Evolutionary conservation across 2,888 invertebrate genomes (phyloP).

Genomic region (Pristionchus fissidentatus): DNA sequence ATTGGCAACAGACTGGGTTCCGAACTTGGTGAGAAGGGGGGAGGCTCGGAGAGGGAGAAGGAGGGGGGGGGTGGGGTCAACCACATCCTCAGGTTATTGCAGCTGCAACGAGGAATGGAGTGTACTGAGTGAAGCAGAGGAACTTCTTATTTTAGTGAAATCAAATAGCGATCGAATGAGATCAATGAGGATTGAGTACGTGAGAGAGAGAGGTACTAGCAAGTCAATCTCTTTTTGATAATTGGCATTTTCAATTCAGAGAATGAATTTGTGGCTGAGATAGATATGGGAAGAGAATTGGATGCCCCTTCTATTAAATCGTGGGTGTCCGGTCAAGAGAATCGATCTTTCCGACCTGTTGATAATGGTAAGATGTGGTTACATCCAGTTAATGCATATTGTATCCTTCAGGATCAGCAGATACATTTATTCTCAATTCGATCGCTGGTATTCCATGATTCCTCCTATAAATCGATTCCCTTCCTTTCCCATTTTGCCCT

Average conservation of each 20-base stretch:
- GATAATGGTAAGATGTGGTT: slow-evolving; percentile 53
- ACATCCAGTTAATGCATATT: not conserved
- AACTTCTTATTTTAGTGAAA: not conserved
- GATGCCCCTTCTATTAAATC: slow-evolving; percentile 58
- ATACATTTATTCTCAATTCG: slow-evolving; percentile 25
- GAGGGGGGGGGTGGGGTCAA: too few species aligned
- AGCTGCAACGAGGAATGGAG: slow-evolving; percentile 3
- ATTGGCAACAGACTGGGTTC: slow-evolving; percentile 74
- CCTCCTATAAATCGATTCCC: too few species aligned
- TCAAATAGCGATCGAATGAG: not conserved
- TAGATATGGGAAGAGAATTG: not conserved
- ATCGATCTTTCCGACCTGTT: slow-evolving; percentile 71
- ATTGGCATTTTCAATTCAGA: not conserved
- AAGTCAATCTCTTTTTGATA: not conserved
- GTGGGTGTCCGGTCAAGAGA: slow-evolving; percentile 73
- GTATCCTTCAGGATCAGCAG: not conserved
- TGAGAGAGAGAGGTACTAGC: not conserved
- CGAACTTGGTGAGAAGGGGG: slow-evolving; percentile 65
- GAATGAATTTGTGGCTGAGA: not conserved
- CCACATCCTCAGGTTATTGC: too few species aligned
- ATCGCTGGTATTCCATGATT: not conserved
- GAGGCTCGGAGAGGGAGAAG: not conserved
- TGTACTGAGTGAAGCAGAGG: slow-evolving; percentile 1
- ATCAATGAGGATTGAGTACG: slow-evolving; percentile 3
- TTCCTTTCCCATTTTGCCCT: not conserved